Conservation (phyloP, 2,797 vertebrate species). For the Graptemys geographica region DNA sequence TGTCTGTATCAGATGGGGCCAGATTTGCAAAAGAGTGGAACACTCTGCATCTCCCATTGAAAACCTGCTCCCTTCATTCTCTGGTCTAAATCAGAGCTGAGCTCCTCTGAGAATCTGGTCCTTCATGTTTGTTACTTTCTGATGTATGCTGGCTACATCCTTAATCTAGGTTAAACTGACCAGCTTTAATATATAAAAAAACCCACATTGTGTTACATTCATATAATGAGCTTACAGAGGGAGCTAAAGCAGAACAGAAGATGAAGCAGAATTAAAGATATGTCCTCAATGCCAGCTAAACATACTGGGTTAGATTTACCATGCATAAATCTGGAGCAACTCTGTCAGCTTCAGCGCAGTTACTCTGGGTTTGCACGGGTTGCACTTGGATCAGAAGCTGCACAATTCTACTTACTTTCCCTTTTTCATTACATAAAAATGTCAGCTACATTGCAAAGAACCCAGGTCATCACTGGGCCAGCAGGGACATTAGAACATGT, state of each 20-base stretch:
- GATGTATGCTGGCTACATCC: constrained; percentile 51
- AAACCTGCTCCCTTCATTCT: not conserved
- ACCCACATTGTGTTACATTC: constrained; percentile 48
- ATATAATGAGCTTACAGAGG: constrained; percentile 65
- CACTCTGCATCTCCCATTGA: not conserved
- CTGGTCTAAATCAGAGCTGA: constrained; percentile 12
- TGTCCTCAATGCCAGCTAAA: constrained; percentile 52
- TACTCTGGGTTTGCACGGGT: constrained; percentile 25
- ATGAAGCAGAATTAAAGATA: constrained; percentile 72
- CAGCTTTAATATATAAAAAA: constrained; percentile 64
- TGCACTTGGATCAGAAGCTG: constrained; percentile 38
- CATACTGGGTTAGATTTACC: constrained; percentile 54
- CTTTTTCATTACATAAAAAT: not conserved
- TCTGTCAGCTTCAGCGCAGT: constrained; percentile 17
- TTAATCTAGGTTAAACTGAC: constrained; percentile 72
- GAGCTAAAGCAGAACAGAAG: constrained; percentile 69
- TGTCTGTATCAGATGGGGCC: not conserved
- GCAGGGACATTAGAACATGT: not conserved
- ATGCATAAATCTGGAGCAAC: constrained; percentile 28
- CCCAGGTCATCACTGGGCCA: not conserved
- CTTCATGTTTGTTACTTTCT: constrained; percentile 52
- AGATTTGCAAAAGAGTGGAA: constrained; percentile 22
- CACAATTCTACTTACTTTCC: not conserved
- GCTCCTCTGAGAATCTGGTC: constrained; percentile 41
- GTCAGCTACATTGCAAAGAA: not conserved